These are phyloP conservation scores for Trissolcus japonicus DNA, from an alignment of 2,888 invertebrate species.

Conservation along the genomic window DNA sequence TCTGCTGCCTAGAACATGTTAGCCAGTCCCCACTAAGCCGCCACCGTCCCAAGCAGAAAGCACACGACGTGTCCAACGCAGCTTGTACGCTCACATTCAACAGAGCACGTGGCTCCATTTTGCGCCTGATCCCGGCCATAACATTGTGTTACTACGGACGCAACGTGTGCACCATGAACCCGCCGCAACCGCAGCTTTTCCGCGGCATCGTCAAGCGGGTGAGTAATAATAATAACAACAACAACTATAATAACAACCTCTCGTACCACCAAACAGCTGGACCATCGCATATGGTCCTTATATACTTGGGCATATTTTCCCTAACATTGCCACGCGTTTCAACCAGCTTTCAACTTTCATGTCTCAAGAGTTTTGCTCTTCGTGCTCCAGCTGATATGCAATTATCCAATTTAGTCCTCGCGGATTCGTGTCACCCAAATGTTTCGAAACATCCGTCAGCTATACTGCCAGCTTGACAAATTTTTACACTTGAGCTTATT, in stretches of 20 bases:
- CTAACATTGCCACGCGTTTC: neutral
- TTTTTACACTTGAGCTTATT: neutral
- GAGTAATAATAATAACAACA: conserved; percentile 59
- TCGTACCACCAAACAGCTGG: neutral
- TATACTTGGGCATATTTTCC: neutral
- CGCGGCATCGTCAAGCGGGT: conserved; percentile 81
- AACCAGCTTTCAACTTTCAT: neutral
- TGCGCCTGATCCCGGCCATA: conserved; percentile 25
- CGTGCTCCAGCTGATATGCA: too few species aligned
- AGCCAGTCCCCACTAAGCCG: conserved; percentile 19
- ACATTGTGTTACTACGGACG: conserved; percentile 30
- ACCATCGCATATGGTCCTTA: conserved; percentile 2
- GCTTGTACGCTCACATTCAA: neutral
- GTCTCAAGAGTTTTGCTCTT: neutral
- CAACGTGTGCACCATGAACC: conserved; percentile 54
- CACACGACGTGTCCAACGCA: conserved; percentile 15
- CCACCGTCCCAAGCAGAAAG: conserved; percentile 14
- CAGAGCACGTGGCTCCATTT: conserved; percentile 45
- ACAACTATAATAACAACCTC: neutral
- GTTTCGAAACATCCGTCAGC: too few species aligned
- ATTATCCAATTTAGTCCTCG: too few species aligned
- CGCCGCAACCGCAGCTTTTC: conserved; percentile 47
- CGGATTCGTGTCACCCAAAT: too few species aligned
- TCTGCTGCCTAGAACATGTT: conserved; percentile 29
- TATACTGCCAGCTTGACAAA: neutral